Evolutionary conservation across 2,113 vertebrate species (phyloP).

Genomic region (Apteryx mantelli): DNA sequence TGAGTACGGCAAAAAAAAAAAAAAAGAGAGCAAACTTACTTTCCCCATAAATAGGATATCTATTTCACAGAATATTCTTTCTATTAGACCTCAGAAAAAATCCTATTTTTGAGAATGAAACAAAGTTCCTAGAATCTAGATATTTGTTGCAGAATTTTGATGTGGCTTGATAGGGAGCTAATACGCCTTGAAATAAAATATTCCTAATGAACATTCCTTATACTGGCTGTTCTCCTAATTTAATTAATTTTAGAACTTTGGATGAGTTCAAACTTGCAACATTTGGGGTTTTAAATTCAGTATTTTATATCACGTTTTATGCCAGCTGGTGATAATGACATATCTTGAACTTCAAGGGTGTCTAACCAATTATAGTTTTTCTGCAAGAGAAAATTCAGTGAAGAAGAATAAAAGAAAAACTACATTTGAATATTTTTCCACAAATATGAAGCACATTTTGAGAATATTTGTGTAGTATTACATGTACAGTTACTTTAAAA

Average conservation of each 20-base stretch:
- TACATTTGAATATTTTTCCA: background rate
- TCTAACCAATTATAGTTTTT: conserved; percentile 50
- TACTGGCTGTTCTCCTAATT: background rate
- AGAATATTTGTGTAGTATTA: accelerated
- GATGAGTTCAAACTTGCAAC: background rate
- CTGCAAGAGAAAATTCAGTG: conserved; percentile 11
- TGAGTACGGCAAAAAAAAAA: background rate
- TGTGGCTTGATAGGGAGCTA: background rate
- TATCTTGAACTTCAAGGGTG: conserved; percentile 61
- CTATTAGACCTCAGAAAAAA: background rate
- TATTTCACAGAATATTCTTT: background rate
- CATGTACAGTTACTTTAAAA: background rate
- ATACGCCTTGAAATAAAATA: background rate
- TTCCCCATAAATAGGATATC: background rate
- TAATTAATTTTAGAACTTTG: conserved; percentile 41
- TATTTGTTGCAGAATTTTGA: background rate
- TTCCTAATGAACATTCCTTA: background rate
- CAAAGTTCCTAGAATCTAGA: background rate
- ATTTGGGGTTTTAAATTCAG: conserved; percentile 14
- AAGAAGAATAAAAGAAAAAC: background rate
- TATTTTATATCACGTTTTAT: conserved; percentile 7
- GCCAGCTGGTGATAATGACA: conserved; percentile 42
- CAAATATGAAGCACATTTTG: conserved; percentile 1
- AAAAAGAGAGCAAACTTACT: background rate
- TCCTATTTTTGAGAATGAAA: background rate